phyloP scores from a whole-genome alignment of 2,888 invertebrate species.

The Eupithecia dodoneata region DNA sequence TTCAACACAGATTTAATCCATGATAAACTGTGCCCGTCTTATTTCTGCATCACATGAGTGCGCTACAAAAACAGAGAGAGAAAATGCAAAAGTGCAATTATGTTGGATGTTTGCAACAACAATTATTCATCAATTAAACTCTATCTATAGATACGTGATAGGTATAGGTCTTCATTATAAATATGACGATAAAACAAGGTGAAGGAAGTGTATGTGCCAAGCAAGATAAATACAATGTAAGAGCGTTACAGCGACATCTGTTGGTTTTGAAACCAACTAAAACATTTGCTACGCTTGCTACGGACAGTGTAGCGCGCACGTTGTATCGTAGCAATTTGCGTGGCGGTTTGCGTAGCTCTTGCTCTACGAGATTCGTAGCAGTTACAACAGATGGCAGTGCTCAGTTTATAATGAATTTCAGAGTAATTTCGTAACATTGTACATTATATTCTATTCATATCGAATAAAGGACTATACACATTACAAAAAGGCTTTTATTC shows the following conservation, averaged over 20 bases:
- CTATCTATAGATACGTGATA: constrained; percentile 6
- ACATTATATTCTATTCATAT: not conserved
- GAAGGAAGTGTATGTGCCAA: not conserved
- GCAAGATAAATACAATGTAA: not conserved
- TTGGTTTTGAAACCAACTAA: constrained; percentile 13
- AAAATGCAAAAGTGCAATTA: constrained; percentile 3
- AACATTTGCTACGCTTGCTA: constrained; percentile 2
- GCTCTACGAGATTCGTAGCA: constrained; percentile 12
- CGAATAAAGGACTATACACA: not conserved
- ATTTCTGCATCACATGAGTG: not conserved
- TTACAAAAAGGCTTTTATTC: not conserved
- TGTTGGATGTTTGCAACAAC: not conserved
- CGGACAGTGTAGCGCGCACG: constrained; percentile 1
- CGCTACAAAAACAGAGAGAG: not conserved
- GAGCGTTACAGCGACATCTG: constrained; percentile 31
- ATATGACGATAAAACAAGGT: not conserved
- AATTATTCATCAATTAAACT: constrained; percentile 9
- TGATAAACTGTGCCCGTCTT: not conserved
- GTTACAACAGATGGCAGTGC: constrained; percentile 25
- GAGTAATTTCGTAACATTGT: not conserved
- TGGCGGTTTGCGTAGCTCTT: not conserved
- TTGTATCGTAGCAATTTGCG: constrained; percentile 6
- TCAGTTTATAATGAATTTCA: not conserved
- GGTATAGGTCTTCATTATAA: not conserved
- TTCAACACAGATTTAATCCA: not conserved